Conservation (phyloP, 2,113 vertebrate species). For the Triplophysa tibetana region DNA sequence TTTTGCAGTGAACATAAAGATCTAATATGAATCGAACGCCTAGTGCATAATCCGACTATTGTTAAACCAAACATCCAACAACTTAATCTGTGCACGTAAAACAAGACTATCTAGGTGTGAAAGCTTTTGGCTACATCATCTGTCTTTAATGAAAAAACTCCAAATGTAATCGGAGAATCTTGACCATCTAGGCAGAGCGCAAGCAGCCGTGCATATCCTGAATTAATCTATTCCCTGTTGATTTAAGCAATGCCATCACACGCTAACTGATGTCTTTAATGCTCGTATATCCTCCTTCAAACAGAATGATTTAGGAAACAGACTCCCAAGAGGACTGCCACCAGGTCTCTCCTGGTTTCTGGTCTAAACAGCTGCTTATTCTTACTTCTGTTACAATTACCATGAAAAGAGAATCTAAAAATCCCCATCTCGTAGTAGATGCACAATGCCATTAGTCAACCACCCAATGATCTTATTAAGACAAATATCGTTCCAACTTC, state of each 20-base stretch:
- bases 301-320: neutral
- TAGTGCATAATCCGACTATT: too few species aligned
- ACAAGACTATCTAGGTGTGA: too few species aligned
- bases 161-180: neutral
- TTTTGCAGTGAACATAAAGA: too few species aligned
- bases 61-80: too few species aligned
- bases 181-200: constrained; percentile 2
- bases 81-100: too few species aligned
- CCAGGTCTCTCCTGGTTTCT: neutral
- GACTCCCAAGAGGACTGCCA: neutral
- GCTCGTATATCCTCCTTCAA: neutral
- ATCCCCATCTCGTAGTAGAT: neutral
- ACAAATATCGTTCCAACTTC: constrained; percentile 18
- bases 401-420: neutral
- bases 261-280: constrained; percentile 2
- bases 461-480: constrained; percentile 13
- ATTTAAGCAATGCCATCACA: constrained; percentile 9
- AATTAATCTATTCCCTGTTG: neutral
- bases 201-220: constrained; percentile 12
- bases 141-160: neutral
- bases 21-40: too few species aligned
- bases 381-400: neutral
- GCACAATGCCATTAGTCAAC: constrained; percentile 10
- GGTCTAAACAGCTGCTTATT: neutral
- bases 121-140: neutral